Conservation (phyloP, 2,888 invertebrate genomes). For the Chydorus sphaericus region DNA sequence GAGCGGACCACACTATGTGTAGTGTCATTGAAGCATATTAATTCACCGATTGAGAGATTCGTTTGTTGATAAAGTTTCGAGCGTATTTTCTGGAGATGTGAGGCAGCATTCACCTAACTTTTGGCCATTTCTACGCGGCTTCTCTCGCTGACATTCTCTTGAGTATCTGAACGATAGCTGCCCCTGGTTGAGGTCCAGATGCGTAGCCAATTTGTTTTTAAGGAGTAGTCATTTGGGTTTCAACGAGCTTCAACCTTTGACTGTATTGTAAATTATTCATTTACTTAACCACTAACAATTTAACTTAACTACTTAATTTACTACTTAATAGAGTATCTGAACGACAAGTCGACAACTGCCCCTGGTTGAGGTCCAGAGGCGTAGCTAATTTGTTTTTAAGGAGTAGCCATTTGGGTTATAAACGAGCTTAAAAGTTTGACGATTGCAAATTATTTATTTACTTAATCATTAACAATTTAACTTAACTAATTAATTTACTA, state of each 20-base stretch:
- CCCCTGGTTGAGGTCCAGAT: conserved; percentile 46
- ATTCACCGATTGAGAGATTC: conserved; percentile 80
- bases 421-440: conserved; percentile 88
- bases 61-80: conserved; percentile 58
- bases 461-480: no score
- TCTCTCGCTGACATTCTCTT: conserved; percentile 69
- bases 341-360: conserved; percentile 46
- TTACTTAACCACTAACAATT: no score
- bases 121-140: conserved; percentile 69
- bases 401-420: no score
- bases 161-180: conserved; percentile 41
- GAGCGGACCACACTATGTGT: conserved; percentile 64
- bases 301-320: no score
- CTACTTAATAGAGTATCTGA: conserved; percentile 57
- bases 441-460: conserved; percentile 81
- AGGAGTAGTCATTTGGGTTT: no score
- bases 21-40: conserved; percentile 74
- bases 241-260: no score
- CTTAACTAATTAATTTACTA: no score
- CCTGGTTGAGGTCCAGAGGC: no score
- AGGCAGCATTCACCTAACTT: conserved; percentile 64
- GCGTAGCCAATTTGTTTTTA: no score
- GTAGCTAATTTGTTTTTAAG: no score
- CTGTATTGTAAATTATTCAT: conserved; percentile 79
- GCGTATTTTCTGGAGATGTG: conserved; percentile 41